These are phyloP conservation scores for Orthosia incerta DNA, from an alignment of 2,888 invertebrate genomes.

Conservation along the genomic window DNA sequence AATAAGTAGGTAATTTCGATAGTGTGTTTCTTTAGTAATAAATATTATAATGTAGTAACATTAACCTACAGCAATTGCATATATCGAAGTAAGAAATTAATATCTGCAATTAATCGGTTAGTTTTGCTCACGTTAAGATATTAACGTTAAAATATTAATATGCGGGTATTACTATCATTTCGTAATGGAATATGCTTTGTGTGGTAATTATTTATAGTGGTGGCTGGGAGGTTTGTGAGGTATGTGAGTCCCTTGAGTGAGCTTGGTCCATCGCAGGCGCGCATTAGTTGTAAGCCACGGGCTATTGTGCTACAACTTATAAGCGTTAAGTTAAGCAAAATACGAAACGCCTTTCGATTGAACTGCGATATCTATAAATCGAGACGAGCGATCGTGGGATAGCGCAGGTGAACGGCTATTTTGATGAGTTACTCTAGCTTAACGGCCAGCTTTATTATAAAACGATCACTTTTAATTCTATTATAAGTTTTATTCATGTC, in stretches of 20 bases:
- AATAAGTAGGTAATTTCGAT: conserved; percentile 43
- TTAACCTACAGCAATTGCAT: conserved; percentile 33
- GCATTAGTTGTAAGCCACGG: conserved; percentile 78
- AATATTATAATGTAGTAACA: conserved; percentile 30
- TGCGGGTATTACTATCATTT: conserved; percentile 31
- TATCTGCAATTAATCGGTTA: conserved; percentile 51
- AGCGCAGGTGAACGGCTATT: conserved; percentile 85
- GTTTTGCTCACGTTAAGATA: conserved; percentile 40
- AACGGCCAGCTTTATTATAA: conserved; percentile 77
- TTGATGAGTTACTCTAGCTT: conserved; percentile 83
- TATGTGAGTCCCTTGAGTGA: conserved; percentile 65
- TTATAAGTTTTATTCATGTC: conserved; percentile 52
- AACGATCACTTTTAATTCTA: conserved; percentile 68
- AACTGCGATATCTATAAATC: conserved; percentile 87
- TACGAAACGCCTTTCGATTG: conserved; percentile 88
- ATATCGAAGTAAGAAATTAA: conserved; percentile 48
- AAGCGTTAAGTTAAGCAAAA: conserved; percentile 89
- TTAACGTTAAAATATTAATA: conserved; percentile 51
- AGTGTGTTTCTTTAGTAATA: conserved; percentile 33
- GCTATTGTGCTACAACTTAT: conserved; percentile 84
- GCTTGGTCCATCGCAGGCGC: conserved; percentile 67
- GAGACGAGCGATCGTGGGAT: conserved; percentile 88
- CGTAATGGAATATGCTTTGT: conserved; percentile 22
- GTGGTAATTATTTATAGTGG: conserved; percentile 11
- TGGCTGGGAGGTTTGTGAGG: conserved; percentile 23